Base-by-base conservation (phyloP, 2,888 invertebrate species). In the Operophtera brumata region DNA sequence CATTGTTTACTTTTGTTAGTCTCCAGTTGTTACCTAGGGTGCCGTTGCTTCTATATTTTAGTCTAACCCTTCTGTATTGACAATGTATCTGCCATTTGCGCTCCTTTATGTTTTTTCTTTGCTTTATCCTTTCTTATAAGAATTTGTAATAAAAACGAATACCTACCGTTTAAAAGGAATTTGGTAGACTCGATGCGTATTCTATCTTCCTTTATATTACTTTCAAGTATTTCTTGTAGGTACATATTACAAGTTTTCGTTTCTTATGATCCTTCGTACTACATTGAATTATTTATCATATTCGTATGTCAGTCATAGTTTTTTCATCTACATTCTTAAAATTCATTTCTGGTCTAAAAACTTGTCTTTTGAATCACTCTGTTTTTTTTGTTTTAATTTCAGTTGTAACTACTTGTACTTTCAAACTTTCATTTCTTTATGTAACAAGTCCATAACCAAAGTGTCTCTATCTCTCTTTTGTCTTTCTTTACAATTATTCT, bases 121-220 rank as follows among this genome's bases (percentile, higher is more conserved):
- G 40, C 44, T 40, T 51, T 56, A 56, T 40, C 30, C 20, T 28
- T 52, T 57, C 57, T 49, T 53, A 49, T 48, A 48, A 48, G 57
- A 48, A n/a, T 35, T 51, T 48, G 34, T 28, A 39, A 51, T 47
- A 44, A 51, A 35, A 52, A 37, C 25, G 40, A 43, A 47, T 32
- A 25, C 34, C 44, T 32, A 25, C 34, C 44, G 26, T 26, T 36
- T 41, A 36, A 51, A 44, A 32, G 32, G 41, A 57, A 52, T 48
- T 47, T 57, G 45, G 52, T 52, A 48, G 35, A 57, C 45, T 51
- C 30, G 7, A 47, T 47, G 28, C n/a, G 4, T 5, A 30, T 30
- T 30, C 9, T 8, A 30, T 8, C 30, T 30, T 9, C 1, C 30
- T 30, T 30, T 9, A 0, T 30, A 6, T 28, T 8, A 9, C 2